phyloP scores from a whole-genome alignment of 64 coral and sea anemone species.

The Dendronephthya gigantea region DNA sequence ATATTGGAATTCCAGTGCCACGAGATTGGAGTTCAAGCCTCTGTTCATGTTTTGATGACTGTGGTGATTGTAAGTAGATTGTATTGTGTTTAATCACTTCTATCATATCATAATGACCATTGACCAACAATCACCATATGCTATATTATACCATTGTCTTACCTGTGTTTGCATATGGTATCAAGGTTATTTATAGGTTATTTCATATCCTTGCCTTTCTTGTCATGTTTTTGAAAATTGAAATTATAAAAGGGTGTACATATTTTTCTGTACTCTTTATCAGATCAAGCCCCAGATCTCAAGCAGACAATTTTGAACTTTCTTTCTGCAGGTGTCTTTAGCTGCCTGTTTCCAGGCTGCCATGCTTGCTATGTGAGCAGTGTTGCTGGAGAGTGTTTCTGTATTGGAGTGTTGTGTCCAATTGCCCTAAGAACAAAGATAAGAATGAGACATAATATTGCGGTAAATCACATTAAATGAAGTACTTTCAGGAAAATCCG shows the following conservation, averaged over 20 bases:
- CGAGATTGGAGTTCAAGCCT: neutral
- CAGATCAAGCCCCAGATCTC: neutral
- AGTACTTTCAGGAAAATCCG: neutral
- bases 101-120: neutral
- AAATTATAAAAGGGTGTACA: too few species aligned
- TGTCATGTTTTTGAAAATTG: neutral
- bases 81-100: neutral
- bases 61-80: neutral
- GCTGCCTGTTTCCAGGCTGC: neutral
- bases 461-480: neutral
- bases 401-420: neutral
- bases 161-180: too few species aligned
- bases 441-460: conserved; percentile 5
- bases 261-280: neutral
- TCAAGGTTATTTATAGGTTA: neutral
- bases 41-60: conserved; percentile 10
- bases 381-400: neutral
- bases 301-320: neutral
- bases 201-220: too few species aligned
- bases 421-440: conserved; percentile 13
- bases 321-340: neutral
- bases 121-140: neutral
- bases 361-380: neutral
- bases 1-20: neutral
- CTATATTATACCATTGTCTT: neutral